Conservation (phyloP, 2,113 vertebrate genomes). For the Lucifuga dentata region DNA sequence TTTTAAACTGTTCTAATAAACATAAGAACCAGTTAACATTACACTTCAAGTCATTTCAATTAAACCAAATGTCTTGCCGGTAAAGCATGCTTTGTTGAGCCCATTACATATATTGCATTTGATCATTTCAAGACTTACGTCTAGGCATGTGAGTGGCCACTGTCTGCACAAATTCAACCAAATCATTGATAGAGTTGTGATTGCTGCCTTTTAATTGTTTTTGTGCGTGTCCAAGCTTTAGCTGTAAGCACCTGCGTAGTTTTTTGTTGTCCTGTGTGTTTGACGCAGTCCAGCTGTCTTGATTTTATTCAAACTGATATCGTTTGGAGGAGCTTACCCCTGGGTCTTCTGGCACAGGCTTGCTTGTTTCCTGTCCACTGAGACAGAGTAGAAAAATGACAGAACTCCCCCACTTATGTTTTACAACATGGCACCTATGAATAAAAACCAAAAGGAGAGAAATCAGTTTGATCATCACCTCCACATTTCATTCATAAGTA, state of each 20-base stretch:
- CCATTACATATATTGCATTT: neutral
- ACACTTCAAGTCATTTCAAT: constrained; percentile 1
- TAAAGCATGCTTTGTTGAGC: neutral
- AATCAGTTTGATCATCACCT: constrained; percentile 23
- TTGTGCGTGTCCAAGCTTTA: constrained; percentile 6
- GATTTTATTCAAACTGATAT: neutral
- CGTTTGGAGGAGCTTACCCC: constrained; percentile 28
- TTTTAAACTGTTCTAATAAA: constrained; percentile 9
- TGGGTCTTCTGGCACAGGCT: constrained; percentile 12
- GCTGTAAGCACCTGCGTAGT: neutral
- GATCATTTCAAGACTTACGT: neutral
- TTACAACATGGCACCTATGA: constrained; percentile 60
- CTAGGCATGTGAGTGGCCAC: constrained; percentile 3
- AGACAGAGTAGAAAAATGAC: constrained; percentile 20
- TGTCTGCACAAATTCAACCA: neutral
- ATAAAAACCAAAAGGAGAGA: constrained; percentile 43
- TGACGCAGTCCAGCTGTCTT: constrained; percentile 20
- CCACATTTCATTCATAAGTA: constrained; percentile 19
- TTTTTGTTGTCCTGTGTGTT: neutral
- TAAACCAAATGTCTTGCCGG: neutral
- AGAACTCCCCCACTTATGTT: constrained; percentile 18
- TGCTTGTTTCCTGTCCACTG: constrained; percentile 29
- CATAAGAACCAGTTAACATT: neutral
- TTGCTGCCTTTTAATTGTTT: neutral
- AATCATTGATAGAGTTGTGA: neutral